phyloP scores from a whole-genome alignment of 1,140 invertebrate species.

The Schlechtendalia chinensis region DNA sequence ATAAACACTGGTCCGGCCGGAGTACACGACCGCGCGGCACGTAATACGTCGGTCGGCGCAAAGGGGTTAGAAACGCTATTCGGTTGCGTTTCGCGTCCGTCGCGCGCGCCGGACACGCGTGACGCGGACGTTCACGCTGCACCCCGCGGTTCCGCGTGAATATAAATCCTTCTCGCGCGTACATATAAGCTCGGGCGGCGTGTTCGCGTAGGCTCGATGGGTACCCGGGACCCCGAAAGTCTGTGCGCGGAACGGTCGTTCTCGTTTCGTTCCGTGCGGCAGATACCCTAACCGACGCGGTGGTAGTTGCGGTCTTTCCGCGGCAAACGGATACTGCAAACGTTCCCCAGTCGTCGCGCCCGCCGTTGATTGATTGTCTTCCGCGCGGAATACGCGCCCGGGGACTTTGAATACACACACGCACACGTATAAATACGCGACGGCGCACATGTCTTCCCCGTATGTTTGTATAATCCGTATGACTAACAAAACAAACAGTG shows the following conservation, averaged over 20 bases:
- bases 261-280: conserved; percentile 32
- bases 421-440: not conserved
- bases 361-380: conserved; percentile 43
- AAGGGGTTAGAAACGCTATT: conserved; percentile 16
- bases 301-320: conserved; percentile 19
- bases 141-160: not conserved
- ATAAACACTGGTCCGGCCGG: not conserved
- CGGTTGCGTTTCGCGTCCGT: not conserved
- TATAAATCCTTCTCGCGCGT: conserved; percentile 28
- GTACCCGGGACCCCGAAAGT: not conserved
- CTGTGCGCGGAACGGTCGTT: conserved; percentile 44
- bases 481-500: conserved; percentile 46
- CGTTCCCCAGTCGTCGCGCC: not conserved
- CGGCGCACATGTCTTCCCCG: conserved; percentile 25
- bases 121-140: not conserved
- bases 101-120: not conserved
- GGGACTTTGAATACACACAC: not conserved
- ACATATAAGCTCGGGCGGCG: not conserved
- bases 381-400: not conserved
- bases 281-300: conserved; percentile 1
- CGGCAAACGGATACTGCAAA: not conserved
- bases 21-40: not conserved
- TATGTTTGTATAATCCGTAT: conserved; percentile 46
- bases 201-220: conserved; percentile 44
- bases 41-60: not conserved